Conservation (phyloP, 2,113 vertebrate species). For the Hyaena hyaena region DNA sequence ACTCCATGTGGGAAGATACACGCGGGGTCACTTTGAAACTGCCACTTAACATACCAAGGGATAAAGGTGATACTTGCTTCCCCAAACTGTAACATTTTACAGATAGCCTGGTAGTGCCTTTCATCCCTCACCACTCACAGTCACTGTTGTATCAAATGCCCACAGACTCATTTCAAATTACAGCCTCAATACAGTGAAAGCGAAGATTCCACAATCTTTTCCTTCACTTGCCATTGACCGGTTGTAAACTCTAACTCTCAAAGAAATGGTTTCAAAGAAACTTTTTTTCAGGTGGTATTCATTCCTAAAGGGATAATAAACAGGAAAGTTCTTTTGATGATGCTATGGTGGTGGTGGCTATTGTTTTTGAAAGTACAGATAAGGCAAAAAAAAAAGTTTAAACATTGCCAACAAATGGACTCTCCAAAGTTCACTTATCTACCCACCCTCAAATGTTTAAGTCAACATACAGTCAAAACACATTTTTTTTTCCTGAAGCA, state of each 20-base stretch:
- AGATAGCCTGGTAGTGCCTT: too few species aligned
- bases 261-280: neutral
- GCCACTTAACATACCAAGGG: neutral
- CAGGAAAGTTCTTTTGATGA: neutral
- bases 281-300: neutral
- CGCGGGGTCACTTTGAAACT: neutral
- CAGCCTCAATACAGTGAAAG: neutral
- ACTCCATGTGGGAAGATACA: neutral
- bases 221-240: neutral
- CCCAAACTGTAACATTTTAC: neutral
- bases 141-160: neutral
- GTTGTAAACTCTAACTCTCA: neutral
- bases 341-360: neutral
- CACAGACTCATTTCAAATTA: neutral
- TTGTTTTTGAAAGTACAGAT: neutral
- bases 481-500: neutral
- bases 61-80: neutral
- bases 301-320: neutral
- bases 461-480: neutral
- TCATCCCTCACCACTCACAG: neutral
- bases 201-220: neutral
- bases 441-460: neutral
- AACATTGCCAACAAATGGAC: neutral
- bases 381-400: neutral
- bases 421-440: neutral